phyloP scores from a whole-genome alignment of 2,888 invertebrate genomes.

The Drosophila picticornis region DNA sequence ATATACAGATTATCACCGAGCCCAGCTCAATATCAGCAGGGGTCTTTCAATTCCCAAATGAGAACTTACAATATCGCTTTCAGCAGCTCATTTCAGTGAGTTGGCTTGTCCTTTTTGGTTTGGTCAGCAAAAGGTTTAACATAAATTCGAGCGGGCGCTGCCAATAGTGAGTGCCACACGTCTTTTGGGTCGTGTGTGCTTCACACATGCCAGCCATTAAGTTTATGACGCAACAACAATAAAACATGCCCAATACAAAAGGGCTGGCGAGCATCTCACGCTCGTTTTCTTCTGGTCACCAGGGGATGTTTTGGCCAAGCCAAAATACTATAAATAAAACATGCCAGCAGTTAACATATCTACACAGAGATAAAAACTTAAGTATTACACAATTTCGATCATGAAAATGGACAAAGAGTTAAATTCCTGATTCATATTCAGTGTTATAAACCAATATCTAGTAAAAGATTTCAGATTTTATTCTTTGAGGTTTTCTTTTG shows the following conservation, averaged over 20 bases:
- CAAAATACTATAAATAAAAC: conserved; percentile 75
- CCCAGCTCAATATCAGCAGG: conserved; percentile 47
- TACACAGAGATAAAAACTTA: conserved; percentile 1
- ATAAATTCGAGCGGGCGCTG: conserved; percentile 62
- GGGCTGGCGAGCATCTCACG: conserved; percentile 43
- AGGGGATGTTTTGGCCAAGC: conserved; percentile 69
- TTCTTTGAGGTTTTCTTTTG: neutral
- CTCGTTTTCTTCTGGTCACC: conserved; percentile 53
- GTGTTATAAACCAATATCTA: neutral
- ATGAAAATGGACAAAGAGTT: neutral
- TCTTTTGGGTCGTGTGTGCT: conserved; percentile 30
- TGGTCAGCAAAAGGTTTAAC: conserved; percentile 76
- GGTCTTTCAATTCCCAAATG: conserved; percentile 55
- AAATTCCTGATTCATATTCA: neutral
- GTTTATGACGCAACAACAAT: conserved; percentile 80
- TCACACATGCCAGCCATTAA: conserved; percentile 79
- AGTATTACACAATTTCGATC: neutral
- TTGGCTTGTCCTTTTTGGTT: conserved; percentile 39
- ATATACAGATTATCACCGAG: conserved; percentile 67
- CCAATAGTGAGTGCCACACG: conserved; percentile 21
- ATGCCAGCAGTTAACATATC: conserved; percentile 58
- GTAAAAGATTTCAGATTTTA: neutral
- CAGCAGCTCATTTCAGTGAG: conserved; percentile 46
- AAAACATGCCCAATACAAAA: conserved; percentile 67
- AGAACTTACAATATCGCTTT: conserved; percentile 63